Percentiles rank a stretch among this genome's conserved stretches.
Evolutionary conservation across 2,888 invertebrate genomes (phyloP).

Genomic region (Peribatodes rhomboidaria): DNA sequence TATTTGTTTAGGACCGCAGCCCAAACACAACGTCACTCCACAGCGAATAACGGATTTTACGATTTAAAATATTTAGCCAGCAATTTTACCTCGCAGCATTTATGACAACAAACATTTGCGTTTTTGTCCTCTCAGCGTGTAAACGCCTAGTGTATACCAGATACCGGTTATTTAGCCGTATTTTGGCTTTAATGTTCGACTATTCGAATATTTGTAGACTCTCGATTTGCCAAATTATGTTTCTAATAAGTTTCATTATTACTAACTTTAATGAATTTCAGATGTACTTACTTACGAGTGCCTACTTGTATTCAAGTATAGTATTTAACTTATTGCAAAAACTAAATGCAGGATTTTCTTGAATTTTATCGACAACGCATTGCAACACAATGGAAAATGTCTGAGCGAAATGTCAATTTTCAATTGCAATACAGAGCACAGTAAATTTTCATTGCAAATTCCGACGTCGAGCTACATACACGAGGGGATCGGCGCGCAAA

Average conservation of each 20-base stretch:
- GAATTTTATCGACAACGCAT: constrained; percentile 39
- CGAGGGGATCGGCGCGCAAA: constrained; percentile 73
- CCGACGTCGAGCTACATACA: constrained; percentile 75
- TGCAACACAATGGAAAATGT: constrained; percentile 57
- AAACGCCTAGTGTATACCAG: constrained; percentile 23
- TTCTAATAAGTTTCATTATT: background rate
- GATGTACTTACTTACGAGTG: no score
- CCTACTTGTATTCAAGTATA: no score
- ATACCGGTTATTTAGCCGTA: constrained; percentile 29
- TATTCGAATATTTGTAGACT: constrained; percentile 27
- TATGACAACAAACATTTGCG: constrained; percentile 75
- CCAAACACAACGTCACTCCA: constrained; percentile 78
- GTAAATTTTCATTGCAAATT: constrained; percentile 85
- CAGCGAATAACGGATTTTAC: constrained; percentile 79
- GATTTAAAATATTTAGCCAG: constrained; percentile 81
- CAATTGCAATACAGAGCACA: constrained; percentile 77
- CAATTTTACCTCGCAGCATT: constrained; percentile 73
- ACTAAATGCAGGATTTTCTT: background rate
- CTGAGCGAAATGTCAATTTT: constrained; percentile 71
- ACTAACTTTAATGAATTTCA: no score
- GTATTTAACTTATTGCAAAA: background rate
- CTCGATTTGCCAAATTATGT: constrained; percentile 18
- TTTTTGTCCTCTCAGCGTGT: constrained; percentile 60
- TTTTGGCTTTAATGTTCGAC: constrained; percentile 25
- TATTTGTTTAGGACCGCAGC: constrained; percentile 83